Evolutionary conservation across 2,797 vertebrate species (phyloP).

Genomic region (Tangara arthus): DNA sequence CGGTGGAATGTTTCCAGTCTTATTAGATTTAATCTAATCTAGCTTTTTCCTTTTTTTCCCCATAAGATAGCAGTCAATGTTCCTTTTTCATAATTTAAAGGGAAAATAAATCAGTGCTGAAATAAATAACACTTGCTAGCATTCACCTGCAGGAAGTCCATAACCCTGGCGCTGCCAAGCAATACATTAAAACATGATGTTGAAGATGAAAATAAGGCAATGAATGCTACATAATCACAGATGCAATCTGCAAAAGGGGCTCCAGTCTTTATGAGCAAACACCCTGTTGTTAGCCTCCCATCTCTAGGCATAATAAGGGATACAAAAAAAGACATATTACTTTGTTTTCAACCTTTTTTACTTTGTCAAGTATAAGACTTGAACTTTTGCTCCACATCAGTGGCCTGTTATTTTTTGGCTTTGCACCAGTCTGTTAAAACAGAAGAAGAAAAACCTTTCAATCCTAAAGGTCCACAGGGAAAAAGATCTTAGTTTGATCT

Average conservation of each 20-base stretch:
- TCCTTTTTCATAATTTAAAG: neutral
- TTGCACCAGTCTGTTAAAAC: neutral
- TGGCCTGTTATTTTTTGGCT: neutral
- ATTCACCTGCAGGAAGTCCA: neutral
- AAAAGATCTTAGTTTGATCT: neutral
- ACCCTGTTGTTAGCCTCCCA: neutral
- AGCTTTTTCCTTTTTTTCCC: neutral
- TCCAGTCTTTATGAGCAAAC: neutral
- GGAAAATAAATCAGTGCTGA: neutral
- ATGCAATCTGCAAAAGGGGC: neutral
- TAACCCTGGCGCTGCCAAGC: neutral
- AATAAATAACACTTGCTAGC: neutral
- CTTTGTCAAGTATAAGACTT: neutral
- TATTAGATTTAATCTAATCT: neutral
- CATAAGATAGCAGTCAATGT: neutral
- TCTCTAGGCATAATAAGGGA: neutral
- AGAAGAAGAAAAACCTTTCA: neutral
- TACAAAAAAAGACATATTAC: neutral
- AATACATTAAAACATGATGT: neutral
- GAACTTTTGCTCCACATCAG: neutral
- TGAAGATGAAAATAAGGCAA: neutral
- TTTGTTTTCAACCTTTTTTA: neutral
- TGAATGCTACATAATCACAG: neutral
- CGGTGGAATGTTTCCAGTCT: neutral
- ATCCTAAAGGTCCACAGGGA: neutral